These are phyloP conservation scores for Lagopus leucura DNA, from an alignment of 2,113 vertebrate genomes.

Conservation along the genomic window DNA sequence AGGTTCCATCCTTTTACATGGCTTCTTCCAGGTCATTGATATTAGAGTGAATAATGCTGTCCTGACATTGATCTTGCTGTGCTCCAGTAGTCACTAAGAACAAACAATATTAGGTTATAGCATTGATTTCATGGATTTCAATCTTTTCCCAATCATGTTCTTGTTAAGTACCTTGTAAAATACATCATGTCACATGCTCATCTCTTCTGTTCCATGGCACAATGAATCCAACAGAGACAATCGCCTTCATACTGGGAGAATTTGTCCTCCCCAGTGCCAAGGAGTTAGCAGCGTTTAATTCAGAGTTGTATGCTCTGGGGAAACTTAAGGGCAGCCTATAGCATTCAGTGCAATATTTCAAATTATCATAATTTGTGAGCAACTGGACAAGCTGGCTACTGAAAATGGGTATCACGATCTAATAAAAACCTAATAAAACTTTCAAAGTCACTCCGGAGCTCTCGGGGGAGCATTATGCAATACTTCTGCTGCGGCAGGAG, in stretches of 20 bases:
- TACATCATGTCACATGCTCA: constrained; percentile 28
- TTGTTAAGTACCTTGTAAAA: constrained; percentile 72
- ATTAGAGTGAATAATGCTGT: constrained; percentile 69
- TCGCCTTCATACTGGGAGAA: neutral
- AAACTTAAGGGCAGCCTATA: neutral
- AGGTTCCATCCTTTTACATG: neutral
- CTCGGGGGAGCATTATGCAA: constrained; percentile 2
- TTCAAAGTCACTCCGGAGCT: constrained; percentile 9
- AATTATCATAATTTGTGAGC: constrained; percentile 8
- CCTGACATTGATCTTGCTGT: constrained; percentile 68
- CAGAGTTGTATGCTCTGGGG: neutral
- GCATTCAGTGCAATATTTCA: constrained; percentile 4
- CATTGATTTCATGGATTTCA: constrained; percentile 76
- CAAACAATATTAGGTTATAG: constrained; percentile 73
- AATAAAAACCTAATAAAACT: constrained; percentile 49
- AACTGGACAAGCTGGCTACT: constrained; percentile 5
- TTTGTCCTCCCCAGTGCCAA: neutral
- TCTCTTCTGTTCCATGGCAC: neutral
- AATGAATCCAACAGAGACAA: neutral
- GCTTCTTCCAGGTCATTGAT: constrained; percentile 65
- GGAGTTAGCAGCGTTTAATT: neutral
- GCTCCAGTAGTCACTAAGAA: constrained; percentile 64
- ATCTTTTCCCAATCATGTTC: constrained; percentile 62
- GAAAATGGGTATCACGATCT: neutral
- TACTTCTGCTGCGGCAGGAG: neutral